Evolutionary conservation across 23 tunicate genomes (phyloP).

Genomic region (Oikopleura dioica): DNA sequence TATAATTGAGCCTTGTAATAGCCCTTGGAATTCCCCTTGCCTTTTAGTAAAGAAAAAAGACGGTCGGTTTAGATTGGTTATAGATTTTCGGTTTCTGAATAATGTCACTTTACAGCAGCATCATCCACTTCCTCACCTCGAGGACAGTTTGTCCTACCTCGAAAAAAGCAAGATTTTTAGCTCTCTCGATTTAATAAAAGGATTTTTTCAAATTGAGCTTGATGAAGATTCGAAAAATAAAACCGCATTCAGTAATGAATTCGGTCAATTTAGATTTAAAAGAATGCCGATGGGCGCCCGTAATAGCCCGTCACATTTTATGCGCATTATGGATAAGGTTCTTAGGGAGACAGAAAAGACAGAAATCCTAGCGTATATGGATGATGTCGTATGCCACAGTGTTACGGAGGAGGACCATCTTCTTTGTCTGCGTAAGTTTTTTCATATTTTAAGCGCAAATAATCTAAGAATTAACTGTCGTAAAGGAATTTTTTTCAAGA

Average conservation of each 20-base stretch:
- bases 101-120: constrained; percentile 3
- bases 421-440: not conserved
- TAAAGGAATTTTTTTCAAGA: not conserved
- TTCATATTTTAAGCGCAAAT: not conserved
- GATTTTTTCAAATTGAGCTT: constrained; percentile 14
- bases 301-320: not conserved
- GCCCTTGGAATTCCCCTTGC: constrained; percentile 16
- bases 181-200: constrained; percentile 10
- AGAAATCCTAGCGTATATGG: not conserved
- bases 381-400: not conserved
- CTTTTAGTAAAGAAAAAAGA: constrained; percentile 13
- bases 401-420: not conserved
- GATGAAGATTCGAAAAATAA: not conserved
- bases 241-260: not conserved
- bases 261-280: not conserved
- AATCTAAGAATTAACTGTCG: not conserved
- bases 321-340: not conserved
- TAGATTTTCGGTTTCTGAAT: constrained; percentile 16
- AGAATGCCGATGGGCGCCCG: not conserved
- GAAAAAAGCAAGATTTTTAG: not conserved
- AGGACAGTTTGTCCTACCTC: not conserved
- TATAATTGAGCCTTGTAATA: constrained; percentile 14
- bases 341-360: not conserved
- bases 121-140: constrained; percentile 17
- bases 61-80: constrained; percentile 6